Percentiles rank a stretch among this genome's conserved stretches.
phyloP scores from a whole-genome alignment of 2,888 invertebrate genomes.

The Azorinus chamasolen region DNA sequence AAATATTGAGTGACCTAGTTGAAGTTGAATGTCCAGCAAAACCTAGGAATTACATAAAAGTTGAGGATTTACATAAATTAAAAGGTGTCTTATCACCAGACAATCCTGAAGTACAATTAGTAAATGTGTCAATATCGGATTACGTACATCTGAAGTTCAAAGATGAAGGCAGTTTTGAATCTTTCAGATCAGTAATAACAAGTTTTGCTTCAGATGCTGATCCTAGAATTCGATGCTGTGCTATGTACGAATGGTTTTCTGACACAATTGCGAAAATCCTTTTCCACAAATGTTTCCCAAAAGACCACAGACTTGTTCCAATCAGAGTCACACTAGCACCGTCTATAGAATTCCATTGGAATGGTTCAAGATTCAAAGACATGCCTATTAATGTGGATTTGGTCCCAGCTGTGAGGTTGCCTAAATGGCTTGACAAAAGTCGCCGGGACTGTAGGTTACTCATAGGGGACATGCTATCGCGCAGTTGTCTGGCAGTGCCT shows the following conservation, averaged over 20 bases:
- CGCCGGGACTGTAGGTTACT: slow-evolving; percentile 20
- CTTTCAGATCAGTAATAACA: too few relatives aligned
- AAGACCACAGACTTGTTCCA: slow-evolving; percentile 29
- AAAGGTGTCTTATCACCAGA: not conserved
- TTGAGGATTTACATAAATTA: too few relatives aligned
- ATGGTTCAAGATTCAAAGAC: slow-evolving; percentile 47
- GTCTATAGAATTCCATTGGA: slow-evolving; percentile 37
- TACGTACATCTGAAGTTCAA: slow-evolving; percentile 34
- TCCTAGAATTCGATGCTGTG: slow-evolving; percentile 22
- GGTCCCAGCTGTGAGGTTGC: slow-evolving; percentile 49
- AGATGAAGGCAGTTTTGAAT: not conserved
- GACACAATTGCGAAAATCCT: slow-evolving; percentile 31
- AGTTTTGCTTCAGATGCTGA: not conserved
- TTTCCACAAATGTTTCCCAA: slow-evolving; percentile 41
- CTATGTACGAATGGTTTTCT: slow-evolving; percentile 40
- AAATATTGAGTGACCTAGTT: slow-evolving; percentile 26
- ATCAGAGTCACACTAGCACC: slow-evolving; percentile 46
- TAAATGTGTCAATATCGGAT: slow-evolving; percentile 30
- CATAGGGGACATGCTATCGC: slow-evolving; percentile 19
- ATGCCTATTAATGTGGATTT: slow-evolving; percentile 50
- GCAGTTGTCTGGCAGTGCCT: slow-evolving; percentile 42
- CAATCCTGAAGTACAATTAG: not conserved
- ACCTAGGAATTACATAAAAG: not conserved
- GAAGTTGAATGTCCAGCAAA: not conserved
- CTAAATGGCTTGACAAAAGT: slow-evolving; percentile 39